Percentiles rank a stretch among this genome's conserved stretches.
These are phyloP conservation scores for Adoxophyes honmai DNA, from an alignment of 1,140 invertebrate genomes.

Conservation along the genomic window DNA sequence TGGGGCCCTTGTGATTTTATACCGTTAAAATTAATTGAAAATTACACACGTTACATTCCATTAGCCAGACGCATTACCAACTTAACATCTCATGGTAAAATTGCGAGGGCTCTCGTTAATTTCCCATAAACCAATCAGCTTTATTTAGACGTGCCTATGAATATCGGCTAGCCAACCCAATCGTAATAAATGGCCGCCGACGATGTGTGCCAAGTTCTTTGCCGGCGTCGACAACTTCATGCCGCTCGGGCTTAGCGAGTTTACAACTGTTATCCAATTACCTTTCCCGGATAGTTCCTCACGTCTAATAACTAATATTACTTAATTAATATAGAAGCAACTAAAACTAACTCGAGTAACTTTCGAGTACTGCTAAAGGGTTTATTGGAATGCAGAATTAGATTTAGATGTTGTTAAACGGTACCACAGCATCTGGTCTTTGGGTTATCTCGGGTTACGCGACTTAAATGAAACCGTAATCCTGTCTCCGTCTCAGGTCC, in stretches of 20 bases:
- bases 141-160: too few relatives aligned
- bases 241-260: conserved; percentile 5
- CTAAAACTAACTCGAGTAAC: neutral
- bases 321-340: conserved; percentile 1
- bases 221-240: neutral
- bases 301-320: neutral
- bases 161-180: too few relatives aligned
- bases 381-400: neutral
- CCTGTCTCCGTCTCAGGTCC: too few relatives aligned
- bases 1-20: too few relatives aligned
- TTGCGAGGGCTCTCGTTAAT: too few relatives aligned
- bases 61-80: too few relatives aligned
- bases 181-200: neutral
- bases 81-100: too few relatives aligned
- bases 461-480: too few relatives aligned
- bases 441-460: too few relatives aligned
- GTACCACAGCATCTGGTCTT: neutral
- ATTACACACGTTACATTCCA: too few relatives aligned
- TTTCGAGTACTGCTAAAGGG: neutral
- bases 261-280: conserved; percentile 14
- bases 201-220: neutral
- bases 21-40: too few relatives aligned
- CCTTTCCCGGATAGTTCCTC: conserved; percentile 2
- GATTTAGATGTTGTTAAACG: neutral
- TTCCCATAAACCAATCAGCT: too few relatives aligned